Conservation (phyloP, 2,113 vertebrate genomes). For the Gavia stellata region DNA sequence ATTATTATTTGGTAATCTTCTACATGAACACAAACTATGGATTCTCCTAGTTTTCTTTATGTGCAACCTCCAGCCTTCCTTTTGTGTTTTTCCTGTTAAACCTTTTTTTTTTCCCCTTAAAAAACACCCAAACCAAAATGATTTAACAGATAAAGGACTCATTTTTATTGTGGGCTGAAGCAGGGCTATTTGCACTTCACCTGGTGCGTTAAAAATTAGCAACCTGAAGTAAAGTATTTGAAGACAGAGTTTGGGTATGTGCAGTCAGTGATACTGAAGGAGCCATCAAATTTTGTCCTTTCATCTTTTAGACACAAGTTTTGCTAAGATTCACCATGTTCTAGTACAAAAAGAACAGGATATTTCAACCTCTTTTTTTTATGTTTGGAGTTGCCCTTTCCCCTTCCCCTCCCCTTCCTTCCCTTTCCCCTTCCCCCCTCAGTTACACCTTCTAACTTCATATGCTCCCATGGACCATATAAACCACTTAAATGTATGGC, state of each 20-base stretch:
- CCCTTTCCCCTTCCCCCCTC: background rate
- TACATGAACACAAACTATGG: background rate
- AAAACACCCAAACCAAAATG: rapidly evolving
- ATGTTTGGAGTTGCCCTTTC: background rate
- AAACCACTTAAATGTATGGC: background rate
- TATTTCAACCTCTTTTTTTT: background rate
- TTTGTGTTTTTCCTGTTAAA: background rate
- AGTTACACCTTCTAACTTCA: background rate
- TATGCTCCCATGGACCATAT: background rate
- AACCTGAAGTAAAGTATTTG: background rate
- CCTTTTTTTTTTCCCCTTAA: background rate
- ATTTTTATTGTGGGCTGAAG: background rate
- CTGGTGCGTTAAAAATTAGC: background rate
- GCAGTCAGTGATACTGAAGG: background rate
- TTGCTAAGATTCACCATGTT: background rate
- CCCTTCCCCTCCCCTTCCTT: background rate
- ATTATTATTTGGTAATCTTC: background rate
- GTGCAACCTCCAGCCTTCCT: background rate
- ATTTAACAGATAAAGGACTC: background rate
- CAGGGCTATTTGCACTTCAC: background rate
- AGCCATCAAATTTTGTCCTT: background rate
- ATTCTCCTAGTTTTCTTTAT: background rate
- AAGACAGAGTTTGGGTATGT: background rate
- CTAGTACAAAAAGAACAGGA: background rate
- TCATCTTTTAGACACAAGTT: background rate